Base-by-base conservation (phyloP, 92 coral and sea anemone genomes). In the Blastomussa wellsi region DNA sequence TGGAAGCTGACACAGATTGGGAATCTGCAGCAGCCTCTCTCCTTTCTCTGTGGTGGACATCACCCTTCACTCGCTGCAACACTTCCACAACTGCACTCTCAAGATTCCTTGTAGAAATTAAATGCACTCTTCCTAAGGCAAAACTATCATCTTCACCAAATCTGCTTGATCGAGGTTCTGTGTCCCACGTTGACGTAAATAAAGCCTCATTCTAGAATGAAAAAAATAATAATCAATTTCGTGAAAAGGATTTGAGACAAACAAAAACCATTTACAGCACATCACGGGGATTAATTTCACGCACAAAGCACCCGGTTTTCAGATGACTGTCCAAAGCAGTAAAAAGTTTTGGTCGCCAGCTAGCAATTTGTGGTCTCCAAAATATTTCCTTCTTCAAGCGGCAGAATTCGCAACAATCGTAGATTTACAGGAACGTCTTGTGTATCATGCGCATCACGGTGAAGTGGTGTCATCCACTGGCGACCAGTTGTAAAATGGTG, bases 31-130 rank as follows among this genome's bases (percentile, higher is more conserved):
- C 51, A 8, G n/a, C 74, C 6, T 60, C 10, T 49, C 85, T 82
- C 28, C 70, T 82, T 0, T 35, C 11, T 36, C 85, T 70, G 20
- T 31, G 47, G 20, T 71, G 85, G 28, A 38, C 16, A 17, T 31
- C 3, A 31, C 1, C 7, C 33, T 71, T 24, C 69, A 13, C 65
- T 52, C 35, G 53, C 48, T 51, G 85, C 14, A 82, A 60, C 48
- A 53, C 29, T 22, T 71, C 85, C 26, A 53, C 5, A n/a, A 82
- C 20, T 22, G 62, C 47, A 72, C 26, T 71, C 55, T 49, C 69
- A 38, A 52, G 3, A n/a, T 70, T 36, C 20, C 22, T 32, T 67
- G 48, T 31, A 70, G 47, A 69, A 49, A 71, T 24, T 47, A 49
- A 49, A 42, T n/a, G 26, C 1, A 81, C 67, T 31, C 35, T 51